These are phyloP conservation scores for Sialis lutaria DNA, from an alignment of 2,888 invertebrate species.

Conservation along the genomic window DNA sequence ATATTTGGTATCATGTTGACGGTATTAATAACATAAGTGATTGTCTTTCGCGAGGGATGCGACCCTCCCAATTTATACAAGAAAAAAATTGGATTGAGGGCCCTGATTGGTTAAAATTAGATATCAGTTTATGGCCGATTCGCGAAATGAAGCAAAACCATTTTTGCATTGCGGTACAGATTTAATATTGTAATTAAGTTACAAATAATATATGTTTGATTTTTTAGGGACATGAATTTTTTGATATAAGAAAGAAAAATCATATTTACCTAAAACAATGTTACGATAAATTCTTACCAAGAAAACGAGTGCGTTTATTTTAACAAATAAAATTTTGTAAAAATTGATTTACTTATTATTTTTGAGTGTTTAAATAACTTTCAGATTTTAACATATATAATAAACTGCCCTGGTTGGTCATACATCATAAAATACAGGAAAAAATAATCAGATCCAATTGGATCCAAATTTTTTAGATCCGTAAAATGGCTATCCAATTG, in stretches of 20 bases:
- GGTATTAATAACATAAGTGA: background rate
- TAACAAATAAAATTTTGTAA: no score
- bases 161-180: no score
- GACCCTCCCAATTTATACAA: background rate
- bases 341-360: no score
- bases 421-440: no score
- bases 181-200: background rate
- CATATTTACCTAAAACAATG: conserved; percentile 89
- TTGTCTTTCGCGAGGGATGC: background rate
- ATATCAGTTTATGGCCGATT: conserved; percentile 12
- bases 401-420: no score
- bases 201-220: conserved; percentile 6
- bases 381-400: no score
- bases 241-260: conserved; percentile 86
- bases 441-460: no score
- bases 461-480: no score
- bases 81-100: background rate
- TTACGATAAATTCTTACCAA: conserved; percentile 90
- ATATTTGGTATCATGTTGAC: background rate
- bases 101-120: background rate
- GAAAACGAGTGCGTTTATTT: conserved; percentile 21
- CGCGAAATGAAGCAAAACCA: no score
- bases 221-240: conserved; percentile 75
- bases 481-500: no score
- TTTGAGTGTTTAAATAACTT: no score